phyloP scores from a whole-genome alignment of 2,113 vertebrate species.

The Ammodytes marinus region DNA sequence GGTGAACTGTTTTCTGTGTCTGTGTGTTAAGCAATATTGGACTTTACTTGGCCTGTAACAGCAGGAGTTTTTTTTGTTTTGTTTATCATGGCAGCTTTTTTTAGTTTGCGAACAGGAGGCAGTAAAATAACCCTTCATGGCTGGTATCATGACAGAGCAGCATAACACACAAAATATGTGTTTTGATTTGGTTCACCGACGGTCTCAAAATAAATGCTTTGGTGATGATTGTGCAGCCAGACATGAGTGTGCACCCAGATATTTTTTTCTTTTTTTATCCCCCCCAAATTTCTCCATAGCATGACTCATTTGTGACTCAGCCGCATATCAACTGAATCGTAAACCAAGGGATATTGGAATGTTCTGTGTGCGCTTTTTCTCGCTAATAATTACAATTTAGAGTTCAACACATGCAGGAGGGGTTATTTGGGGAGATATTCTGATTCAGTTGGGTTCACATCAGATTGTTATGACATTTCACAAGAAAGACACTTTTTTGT shows the following conservation, averaged over 20 bases:
- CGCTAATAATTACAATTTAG: not conserved
- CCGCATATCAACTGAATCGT: conserved; percentile 21
- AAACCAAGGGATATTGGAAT: conserved; percentile 17
- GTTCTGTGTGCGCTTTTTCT: conserved; percentile 6
- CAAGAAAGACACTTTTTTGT: not conserved
- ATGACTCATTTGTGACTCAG: conserved; percentile 43
- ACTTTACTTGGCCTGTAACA: conserved; percentile 5
- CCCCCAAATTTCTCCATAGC: conserved; percentile 31
- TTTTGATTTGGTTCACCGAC: conserved; percentile 37
- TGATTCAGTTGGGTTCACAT: not conserved
- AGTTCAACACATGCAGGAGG: not conserved
- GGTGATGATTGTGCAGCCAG: conserved; percentile 26
- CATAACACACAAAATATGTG: conserved; percentile 30
- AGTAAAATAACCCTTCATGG: not conserved
- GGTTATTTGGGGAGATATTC: not conserved
- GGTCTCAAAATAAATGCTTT: conserved; percentile 38
- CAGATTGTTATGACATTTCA: conserved; percentile 9
- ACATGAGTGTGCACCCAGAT: conserved; percentile 10
- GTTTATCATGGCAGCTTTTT: conserved; percentile 3
- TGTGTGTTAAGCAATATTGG: not conserved
- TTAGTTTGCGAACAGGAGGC: not conserved
- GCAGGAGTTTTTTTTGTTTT: conserved; percentile 2
- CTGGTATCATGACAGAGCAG: conserved; percentile 14
- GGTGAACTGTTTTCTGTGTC: not conserved
- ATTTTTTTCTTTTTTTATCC: conserved; percentile 6